Conservation (phyloP, 1,140 invertebrate species). For the Drosophila miranda region DNA sequence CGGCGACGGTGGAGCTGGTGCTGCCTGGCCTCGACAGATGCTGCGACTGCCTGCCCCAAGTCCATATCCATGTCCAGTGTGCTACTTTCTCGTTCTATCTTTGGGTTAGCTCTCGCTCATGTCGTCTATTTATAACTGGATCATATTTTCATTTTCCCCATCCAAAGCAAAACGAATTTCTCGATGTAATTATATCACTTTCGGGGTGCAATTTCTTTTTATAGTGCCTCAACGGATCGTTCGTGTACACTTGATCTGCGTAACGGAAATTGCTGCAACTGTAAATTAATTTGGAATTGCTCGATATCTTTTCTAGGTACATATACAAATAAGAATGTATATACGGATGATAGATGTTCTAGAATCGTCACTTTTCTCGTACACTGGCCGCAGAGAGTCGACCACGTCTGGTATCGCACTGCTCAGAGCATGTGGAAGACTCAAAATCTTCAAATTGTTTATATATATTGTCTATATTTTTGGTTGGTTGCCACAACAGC, state of each 20-base stretch:
- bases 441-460: conserved; percentile 29
- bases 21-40: conserved; percentile 15
- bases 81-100: conserved; percentile 26
- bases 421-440: conserved; percentile 33
- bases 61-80: conserved; percentile 40
- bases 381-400: conserved; percentile 37
- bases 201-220: conserved; percentile 40
- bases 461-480: conserved; percentile 32
- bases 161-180: conserved; percentile 48
- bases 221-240: background rate
- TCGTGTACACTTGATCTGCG: no score
- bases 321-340: conserved; percentile 38
- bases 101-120: conserved; percentile 35
- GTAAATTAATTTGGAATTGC: background rate
- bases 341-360: conserved; percentile 15
- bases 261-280: no score
- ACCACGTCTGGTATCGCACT: conserved; percentile 54
- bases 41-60: conserved; percentile 4
- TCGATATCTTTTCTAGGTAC: background rate
- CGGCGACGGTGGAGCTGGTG: conserved; percentile 59
- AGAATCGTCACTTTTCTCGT: conserved; percentile 15
- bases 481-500: conserved; percentile 17
- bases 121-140: conserved; percentile 65
- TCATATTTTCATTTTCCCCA: conserved; percentile 52
- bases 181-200: conserved; percentile 69